Evolutionary conservation across 2,797 vertebrate species (phyloP).

Genomic region (Micromesistius poutassou): DNA sequence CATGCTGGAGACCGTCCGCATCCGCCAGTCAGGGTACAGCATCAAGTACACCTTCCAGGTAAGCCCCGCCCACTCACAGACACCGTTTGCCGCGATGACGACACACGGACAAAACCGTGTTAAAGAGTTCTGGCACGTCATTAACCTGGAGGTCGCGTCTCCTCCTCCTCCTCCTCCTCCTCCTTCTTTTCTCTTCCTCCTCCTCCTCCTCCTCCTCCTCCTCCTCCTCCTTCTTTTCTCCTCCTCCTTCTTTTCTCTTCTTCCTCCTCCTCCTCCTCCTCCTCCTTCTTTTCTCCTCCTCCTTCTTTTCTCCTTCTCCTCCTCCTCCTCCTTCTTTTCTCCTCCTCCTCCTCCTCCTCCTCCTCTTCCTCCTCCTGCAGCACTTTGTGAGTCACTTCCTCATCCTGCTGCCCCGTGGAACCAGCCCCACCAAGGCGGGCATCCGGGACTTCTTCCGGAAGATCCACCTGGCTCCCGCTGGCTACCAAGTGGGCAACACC

Average conservation of each 20-base stretch:
- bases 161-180: too few relatives aligned
- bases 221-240: too few relatives aligned
- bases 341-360: too few relatives aligned
- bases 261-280: slow-evolving; percentile 5
- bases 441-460: slow-evolving; percentile 86
- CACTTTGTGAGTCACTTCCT: slow-evolving; percentile 93
- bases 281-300: too few relatives aligned
- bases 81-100: neutral
- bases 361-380: slow-evolving; percentile 57
- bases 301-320: too few relatives aligned
- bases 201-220: too few relatives aligned
- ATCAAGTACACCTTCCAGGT: slow-evolving; percentile 96
- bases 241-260: too few relatives aligned
- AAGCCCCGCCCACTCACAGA: slow-evolving; percentile 10
- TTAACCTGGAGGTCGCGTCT: neutral
- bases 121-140: too few relatives aligned
- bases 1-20: slow-evolving; percentile 94
- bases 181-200: too few relatives aligned
- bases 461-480: slow-evolving; percentile 79
- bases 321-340: too few relatives aligned
- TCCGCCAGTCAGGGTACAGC: slow-evolving; percentile 94
- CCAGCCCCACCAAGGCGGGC: slow-evolving; percentile 78
- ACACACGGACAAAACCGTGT: too few relatives aligned
- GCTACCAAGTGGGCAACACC: slow-evolving; percentile 92
- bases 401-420: slow-evolving; percentile 83